Conservation (phyloP, 30 jellyfish, hydroid and myxozoan genomes). For the Mastigias papua region DNA sequence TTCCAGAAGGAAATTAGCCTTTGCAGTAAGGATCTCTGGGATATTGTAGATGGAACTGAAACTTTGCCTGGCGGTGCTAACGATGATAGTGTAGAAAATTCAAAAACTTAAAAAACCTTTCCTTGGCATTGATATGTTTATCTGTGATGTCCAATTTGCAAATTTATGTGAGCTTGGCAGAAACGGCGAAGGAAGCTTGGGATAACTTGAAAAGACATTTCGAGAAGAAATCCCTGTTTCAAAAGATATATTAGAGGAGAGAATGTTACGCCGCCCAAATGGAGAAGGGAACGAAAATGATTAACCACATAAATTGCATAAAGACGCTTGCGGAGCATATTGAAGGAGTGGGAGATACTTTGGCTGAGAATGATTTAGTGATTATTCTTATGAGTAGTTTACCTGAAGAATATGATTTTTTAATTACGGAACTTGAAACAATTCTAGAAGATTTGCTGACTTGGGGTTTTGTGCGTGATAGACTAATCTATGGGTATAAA, state of each 20-base stretch:
- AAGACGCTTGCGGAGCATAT: slow-evolving; percentile 45
- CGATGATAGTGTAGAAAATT: slow-evolving; percentile 1
- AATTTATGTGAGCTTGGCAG: slow-evolving; percentile 33
- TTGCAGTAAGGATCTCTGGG: no score
- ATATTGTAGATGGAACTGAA: no score
- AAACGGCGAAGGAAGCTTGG: no score
- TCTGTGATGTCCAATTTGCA: background rate
- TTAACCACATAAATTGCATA: no score
- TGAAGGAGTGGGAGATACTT: slow-evolving; percentile 51
- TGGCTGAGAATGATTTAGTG: slow-evolving; percentile 41
- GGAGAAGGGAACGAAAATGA: slow-evolving; percentile 42
- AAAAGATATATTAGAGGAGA: slow-evolving; percentile 43
- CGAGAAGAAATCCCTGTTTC: slow-evolving; percentile 37
- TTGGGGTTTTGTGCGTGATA: no score
- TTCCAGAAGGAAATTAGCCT: no score
- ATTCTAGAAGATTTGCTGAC: slow-evolving; percentile 46
- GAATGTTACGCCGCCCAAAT: slow-evolving; percentile 37
- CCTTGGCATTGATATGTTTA: slow-evolving; percentile 48
- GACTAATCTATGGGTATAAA: slow-evolving; percentile 12
- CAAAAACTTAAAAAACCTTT: slow-evolving; percentile 14
- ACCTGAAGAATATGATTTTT: slow-evolving; percentile 42
- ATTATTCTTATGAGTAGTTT: no score
- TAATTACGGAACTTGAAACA: slow-evolving; percentile 57
- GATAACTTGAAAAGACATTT: slow-evolving; percentile 34
- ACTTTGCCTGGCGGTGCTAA: slow-evolving; percentile 1